Percentiles rank a stretch among this genome's conserved stretches.
phyloP scores from a whole-genome alignment of 2,888 invertebrate genomes.

The Ichneumon xanthorius region DNA sequence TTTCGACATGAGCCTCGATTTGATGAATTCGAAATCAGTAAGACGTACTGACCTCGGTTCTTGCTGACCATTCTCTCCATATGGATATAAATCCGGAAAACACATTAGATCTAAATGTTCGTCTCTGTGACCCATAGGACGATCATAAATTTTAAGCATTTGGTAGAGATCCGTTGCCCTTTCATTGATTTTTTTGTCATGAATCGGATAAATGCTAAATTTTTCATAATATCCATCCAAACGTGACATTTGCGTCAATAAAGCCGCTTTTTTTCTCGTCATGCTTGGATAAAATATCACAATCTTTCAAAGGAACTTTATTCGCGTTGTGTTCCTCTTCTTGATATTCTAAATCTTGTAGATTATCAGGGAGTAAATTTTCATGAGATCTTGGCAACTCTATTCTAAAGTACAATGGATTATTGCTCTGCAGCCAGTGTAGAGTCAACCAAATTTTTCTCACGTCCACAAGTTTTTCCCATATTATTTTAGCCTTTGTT shows the following conservation, averaged over 20 bases:
- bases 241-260: constrained; percentile 53
- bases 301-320: not conserved
- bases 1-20: not conserved
- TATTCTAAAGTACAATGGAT: constrained; percentile 74
- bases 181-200: constrained; percentile 62
- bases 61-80: not conserved
- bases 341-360: constrained; percentile 16
- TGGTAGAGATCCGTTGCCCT: constrained; percentile 68
- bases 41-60: not conserved
- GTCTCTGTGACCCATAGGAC: not conserved
- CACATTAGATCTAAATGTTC: not conserved
- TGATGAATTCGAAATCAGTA: not conserved
- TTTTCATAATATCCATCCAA: constrained; percentile 57
- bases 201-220: constrained; percentile 64
- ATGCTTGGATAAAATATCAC: not conserved
- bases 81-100: not conserved
- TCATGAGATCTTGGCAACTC: constrained; percentile 66
- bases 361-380: constrained; percentile 21
- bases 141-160: constrained; percentile 64
- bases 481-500: constrained; percentile 74
- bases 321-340: not conserved
- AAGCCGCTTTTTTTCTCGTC: not conserved
- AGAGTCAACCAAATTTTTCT: constrained; percentile 75
- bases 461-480: constrained; percentile 77
- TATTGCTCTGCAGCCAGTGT: constrained; percentile 75